Conservation (phyloP, 1,140 invertebrate genomes). For the Stegodyphus mimosarum region DNA sequence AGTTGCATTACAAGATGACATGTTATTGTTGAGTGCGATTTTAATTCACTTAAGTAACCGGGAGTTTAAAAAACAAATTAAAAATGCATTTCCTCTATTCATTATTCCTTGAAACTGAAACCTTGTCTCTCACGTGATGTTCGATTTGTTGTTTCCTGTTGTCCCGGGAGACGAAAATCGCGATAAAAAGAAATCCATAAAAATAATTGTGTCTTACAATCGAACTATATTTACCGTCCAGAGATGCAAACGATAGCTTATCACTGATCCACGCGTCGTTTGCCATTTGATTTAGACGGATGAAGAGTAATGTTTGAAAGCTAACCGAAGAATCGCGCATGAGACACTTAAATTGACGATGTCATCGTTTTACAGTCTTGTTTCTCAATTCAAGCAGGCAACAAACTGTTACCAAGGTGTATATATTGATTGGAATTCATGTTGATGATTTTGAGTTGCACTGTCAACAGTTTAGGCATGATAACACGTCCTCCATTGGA, state of each 20-base stretch:
- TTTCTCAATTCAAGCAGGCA: constrained; percentile 18
- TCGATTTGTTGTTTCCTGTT: constrained; percentile 57
- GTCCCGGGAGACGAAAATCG: constrained; percentile 48
- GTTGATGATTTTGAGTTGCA: no score
- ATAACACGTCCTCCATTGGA: no score
- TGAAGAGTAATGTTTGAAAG: no score
- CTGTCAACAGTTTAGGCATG: constrained; percentile 19
- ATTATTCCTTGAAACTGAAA: constrained; percentile 28
- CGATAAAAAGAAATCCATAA: constrained; percentile 17
- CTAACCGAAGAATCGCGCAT: no score
- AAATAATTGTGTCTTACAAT: constrained; percentile 30
- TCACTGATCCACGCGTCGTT: no score
- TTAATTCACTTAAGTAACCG: neutral
- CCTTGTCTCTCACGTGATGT: constrained; percentile 34
- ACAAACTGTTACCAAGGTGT: constrained; percentile 52
- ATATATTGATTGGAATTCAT: constrained; percentile 23
- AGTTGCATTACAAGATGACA: no score
- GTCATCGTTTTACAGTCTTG: neutral
- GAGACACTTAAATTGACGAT: neutral
- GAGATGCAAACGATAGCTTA: constrained; percentile 13
- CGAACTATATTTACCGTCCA: constrained; percentile 23
- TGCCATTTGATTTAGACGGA: no score
- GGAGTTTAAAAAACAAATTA: neutral
- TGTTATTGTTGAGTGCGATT: neutral
- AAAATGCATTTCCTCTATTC: neutral